Conservation (phyloP, 64 coral and sea anemone species). For the Montipora foliosa region DNA sequence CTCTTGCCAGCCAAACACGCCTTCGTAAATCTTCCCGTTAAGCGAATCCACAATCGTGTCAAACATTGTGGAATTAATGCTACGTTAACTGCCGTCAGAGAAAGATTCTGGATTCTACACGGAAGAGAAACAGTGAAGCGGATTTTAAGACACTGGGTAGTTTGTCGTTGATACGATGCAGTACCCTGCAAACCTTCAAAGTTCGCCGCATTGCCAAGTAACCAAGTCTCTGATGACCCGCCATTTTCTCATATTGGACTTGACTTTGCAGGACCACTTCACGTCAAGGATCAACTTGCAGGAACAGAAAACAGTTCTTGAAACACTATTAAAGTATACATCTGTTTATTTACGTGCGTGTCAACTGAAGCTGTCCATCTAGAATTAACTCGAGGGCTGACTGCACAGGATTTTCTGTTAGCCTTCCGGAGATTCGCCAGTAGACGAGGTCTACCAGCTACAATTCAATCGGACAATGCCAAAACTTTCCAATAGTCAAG, state of each 20-base stretch:
- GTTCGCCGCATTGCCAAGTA: neutral
- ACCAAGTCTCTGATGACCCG: conserved; percentile 18
- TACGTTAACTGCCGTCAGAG: conserved; percentile 13
- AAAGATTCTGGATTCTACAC: conserved; percentile 5
- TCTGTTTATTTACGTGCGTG: conserved; percentile 37
- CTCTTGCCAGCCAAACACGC: conserved; percentile 13
- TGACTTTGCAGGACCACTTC: conserved; percentile 32
- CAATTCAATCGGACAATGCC: conserved; percentile 24
- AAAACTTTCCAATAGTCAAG: conserved; percentile 9
- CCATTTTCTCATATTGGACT: conserved; percentile 15
- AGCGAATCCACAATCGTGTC: neutral
- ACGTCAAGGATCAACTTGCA: neutral
- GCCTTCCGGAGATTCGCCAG: neutral
- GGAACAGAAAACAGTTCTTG: too few relatives aligned
- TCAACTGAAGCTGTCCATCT: conserved; percentile 20
- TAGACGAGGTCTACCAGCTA: neutral
- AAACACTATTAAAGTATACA: neutral
- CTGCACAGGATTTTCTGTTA: neutral
- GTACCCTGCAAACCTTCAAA: conserved; percentile 1
- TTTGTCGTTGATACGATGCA: neutral
- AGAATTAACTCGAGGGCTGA: neutral
- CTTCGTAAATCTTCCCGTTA: neutral
- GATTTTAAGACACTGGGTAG: conserved; percentile 19
- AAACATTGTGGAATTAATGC: conserved; percentile 1
- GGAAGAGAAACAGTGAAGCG: conserved; percentile 36